Evolutionary conservation across 1,140 invertebrate species (phyloP).

Genomic region (Venturia canescens): DNA sequence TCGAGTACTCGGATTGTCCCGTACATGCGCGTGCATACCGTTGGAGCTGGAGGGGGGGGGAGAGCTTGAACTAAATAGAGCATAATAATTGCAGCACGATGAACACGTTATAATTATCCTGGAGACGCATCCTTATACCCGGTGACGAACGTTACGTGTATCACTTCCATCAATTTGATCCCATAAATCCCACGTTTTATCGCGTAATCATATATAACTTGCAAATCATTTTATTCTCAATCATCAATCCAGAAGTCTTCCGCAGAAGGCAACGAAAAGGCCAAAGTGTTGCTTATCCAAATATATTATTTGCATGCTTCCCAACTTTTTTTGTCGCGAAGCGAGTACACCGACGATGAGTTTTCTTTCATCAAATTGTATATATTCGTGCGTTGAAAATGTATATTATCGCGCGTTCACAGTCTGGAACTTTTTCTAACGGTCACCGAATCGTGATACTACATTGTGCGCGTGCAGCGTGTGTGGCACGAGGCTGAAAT

Average conservation of each 20-base stretch:
- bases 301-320: too few species aligned
- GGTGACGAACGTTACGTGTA: not conserved
- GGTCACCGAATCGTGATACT: not conserved
- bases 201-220: not conserved
- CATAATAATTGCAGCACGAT: constrained; percentile 14
- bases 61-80: constrained; percentile 27
- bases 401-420: too few species aligned
- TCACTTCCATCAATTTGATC: constrained; percentile 22
- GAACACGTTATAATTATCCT: constrained; percentile 29
- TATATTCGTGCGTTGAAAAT: too few species aligned
- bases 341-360: too few species aligned
- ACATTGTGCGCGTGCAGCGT: too few species aligned
- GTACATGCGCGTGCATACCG: not conserved
- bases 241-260: not conserved
- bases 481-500: not conserved
- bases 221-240: not conserved
- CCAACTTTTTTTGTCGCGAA: too few species aligned
- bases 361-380: too few species aligned
- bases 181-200: constrained; percentile 23
- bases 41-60: not conserved
- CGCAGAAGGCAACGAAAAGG: not conserved
- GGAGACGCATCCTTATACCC: constrained; percentile 7
- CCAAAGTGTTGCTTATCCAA: too few species aligned
- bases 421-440: not conserved
- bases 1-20: not conserved